A percentile compares a stretch with the other conserved stretches of the same genome.
phyloP scores from a whole-genome alignment of 2,888 invertebrate genomes.

The Heliconius aoede region DNA sequence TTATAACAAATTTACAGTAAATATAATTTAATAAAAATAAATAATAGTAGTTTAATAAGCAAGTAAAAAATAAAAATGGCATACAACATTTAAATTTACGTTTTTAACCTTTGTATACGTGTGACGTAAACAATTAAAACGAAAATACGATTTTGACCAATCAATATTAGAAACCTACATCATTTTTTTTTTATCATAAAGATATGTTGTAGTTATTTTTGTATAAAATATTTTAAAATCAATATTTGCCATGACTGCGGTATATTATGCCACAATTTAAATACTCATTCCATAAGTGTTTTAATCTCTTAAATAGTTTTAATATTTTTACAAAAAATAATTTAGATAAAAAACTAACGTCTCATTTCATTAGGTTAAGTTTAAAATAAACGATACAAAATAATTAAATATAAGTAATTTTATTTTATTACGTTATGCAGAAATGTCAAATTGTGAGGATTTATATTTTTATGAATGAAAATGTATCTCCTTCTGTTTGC shows the following conservation, averaged over 20 bases:
- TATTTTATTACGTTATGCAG: conserved; percentile 2
- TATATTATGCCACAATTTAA: neutral
- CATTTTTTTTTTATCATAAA: too few relatives aligned
- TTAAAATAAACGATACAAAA: neutral
- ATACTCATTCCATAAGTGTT: neutral
- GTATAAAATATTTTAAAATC: neutral
- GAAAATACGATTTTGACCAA: neutral
- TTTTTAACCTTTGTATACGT: neutral
- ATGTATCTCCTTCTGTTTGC: conserved; percentile 80
- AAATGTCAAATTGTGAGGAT: conserved; percentile 78
- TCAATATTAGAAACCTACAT: too few relatives aligned
- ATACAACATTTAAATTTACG: too few relatives aligned
- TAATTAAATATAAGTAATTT: conserved; percentile 12
- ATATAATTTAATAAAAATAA: too few relatives aligned
- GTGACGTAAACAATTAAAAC: neutral
- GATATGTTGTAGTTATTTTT: neutral
- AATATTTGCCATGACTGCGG: neutral
- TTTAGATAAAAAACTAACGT: too few relatives aligned
- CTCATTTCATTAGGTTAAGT: neutral
- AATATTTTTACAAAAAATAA: too few relatives aligned
- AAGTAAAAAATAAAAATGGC: too few relatives aligned
- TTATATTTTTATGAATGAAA: conserved; percentile 75
- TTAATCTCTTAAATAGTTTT: neutral
- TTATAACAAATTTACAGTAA: too few relatives aligned
- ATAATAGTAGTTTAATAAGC: too few relatives aligned